phyloP scores from a whole-genome alignment of 2,797 vertebrate genomes.

The Alcedo quadribrachys region DNA sequence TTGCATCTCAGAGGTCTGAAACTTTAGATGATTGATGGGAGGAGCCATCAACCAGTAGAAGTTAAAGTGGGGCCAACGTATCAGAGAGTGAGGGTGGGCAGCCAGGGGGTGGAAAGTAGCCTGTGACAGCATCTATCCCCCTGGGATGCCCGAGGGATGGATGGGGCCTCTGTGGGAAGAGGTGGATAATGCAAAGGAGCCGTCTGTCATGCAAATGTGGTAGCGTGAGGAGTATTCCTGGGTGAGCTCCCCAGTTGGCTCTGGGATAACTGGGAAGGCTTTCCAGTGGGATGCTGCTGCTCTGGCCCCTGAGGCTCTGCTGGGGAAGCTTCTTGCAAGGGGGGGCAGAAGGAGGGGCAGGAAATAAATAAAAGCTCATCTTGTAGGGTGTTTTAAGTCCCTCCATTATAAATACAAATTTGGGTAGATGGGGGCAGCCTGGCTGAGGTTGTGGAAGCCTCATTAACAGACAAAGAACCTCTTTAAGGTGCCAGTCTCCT shows the following conservation, averaged over 20 bases:
- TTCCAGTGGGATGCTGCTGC: neutral
- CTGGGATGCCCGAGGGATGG: neutral
- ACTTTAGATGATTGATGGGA: neutral
- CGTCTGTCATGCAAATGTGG: conserved; percentile 10
- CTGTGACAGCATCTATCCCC: neutral
- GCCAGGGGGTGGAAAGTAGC: neutral
- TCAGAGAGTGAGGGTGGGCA: neutral
- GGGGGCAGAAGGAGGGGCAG: neutral
- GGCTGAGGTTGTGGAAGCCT: neutral
- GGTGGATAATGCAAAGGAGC: neutral
- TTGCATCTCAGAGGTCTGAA: neutral
- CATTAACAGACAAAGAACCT: neutral
- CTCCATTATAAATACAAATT: neutral
- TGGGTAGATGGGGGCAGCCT: neutral
- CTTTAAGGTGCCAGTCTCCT: neutral
- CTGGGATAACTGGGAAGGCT: neutral
- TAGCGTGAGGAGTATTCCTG: neutral
- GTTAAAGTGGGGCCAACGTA: neutral
- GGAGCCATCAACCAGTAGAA: neutral
- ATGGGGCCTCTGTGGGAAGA: neutral
- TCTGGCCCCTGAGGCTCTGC: neutral
- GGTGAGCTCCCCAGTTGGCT: neutral
- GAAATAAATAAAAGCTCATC: neutral
- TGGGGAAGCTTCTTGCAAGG: neutral
- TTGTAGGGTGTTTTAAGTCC: neutral